phyloP scores from a whole-genome alignment of 2,888 invertebrate species.

The Rhamnusium bicolor region DNA sequence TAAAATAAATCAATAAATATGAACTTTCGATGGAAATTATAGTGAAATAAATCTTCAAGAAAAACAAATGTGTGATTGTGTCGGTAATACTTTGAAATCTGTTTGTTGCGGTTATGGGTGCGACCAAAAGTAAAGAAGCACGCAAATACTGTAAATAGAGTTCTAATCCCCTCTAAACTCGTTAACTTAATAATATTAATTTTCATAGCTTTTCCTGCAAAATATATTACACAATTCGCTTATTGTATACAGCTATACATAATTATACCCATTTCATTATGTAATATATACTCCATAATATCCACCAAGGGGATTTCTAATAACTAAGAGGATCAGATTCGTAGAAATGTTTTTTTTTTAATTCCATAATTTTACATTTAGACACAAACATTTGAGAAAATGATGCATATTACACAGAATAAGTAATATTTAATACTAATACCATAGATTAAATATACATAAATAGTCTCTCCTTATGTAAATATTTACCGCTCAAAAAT shows the following conservation, averaged over 20 bases:
- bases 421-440: too few species aligned
- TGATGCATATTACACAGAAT: too few species aligned
- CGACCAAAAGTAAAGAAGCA: constrained; percentile 50
- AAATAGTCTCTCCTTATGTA: too few species aligned
- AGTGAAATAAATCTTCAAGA: constrained; percentile 1
- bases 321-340: constrained; percentile 11
- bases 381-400: too few species aligned
- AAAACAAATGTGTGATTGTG: constrained; percentile 19
- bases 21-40: not conserved
- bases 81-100: not conserved
- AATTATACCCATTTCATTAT: constrained; percentile 42
- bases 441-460: too few species aligned
- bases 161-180: constrained; percentile 38
- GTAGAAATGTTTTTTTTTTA: too few species aligned
- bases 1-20: not conserved
- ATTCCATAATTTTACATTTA: too few species aligned
- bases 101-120: constrained; percentile 24
- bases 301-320: constrained; percentile 44
- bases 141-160: constrained; percentile 49
- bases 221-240: constrained; percentile 46
- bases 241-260: constrained; percentile 49
- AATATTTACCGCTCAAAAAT: too few species aligned
- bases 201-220: constrained; percentile 48
- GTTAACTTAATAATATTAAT: constrained; percentile 44
- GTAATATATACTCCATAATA: constrained; percentile 41